These are phyloP conservation scores for Tribolium freemani DNA, from an alignment of 2,888 invertebrate species.

Conservation along the genomic window DNA sequence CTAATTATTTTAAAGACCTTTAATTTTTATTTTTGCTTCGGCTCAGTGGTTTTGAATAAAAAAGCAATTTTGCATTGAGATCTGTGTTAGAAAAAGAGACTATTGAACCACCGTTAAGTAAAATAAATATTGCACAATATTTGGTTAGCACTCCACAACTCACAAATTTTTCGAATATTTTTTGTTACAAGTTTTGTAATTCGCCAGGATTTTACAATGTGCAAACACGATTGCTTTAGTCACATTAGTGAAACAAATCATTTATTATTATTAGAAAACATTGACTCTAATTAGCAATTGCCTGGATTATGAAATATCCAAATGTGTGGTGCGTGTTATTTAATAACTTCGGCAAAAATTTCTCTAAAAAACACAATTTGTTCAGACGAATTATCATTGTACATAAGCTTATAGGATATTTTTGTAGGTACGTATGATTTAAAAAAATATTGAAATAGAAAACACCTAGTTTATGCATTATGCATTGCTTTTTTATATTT, in stretches of 20 bases:
- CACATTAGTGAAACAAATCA: not conserved
- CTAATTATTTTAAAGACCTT: no score
- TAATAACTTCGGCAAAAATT: not conserved
- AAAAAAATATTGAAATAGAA: no score
- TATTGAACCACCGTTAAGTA: no score
- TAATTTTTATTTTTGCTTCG: no score
- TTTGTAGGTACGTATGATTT: no score
- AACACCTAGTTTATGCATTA: not conserved
- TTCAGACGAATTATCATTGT: no score
- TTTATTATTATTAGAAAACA: not conserved
- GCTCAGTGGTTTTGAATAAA: no score
- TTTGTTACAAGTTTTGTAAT: not conserved
- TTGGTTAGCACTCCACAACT: no score
- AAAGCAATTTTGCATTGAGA: no score
- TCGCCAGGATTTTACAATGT: not conserved
- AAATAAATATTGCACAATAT: no score
- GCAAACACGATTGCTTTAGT: not conserved
- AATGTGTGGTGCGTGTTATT: not conserved
- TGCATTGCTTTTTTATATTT: not conserved
- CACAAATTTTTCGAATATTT: not conserved
- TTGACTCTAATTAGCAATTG: not conserved
- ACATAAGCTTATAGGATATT: no score
- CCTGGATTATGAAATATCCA: not conserved
- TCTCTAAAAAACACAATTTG: not conserved
- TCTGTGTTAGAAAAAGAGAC: no score